phyloP scores from a whole-genome alignment of 2,797 vertebrate species.

The Sandelia bainsii region DNA sequence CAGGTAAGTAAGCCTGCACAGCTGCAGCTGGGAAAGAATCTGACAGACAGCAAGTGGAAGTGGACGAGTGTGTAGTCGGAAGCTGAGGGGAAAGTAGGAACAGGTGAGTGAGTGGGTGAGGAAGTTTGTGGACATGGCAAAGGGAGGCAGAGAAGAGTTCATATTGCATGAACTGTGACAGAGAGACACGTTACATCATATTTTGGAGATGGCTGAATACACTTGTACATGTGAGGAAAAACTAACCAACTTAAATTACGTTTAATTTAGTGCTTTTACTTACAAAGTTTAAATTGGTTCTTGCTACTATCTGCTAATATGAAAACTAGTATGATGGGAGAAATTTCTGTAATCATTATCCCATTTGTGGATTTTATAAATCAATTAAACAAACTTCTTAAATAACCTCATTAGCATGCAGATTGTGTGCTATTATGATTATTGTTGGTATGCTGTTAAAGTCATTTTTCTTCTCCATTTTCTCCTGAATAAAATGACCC shows the following conservation, averaged over 20 bases:
- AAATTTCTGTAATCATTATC: too few relatives aligned
- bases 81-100: background rate
- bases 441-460: conserved; percentile 1
- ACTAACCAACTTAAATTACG: too few relatives aligned
- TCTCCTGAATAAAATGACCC: conserved; percentile 37
- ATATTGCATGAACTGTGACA: background rate
- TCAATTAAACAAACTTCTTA: background rate
- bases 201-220: background rate
- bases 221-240: background rate
- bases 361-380: too few relatives aligned
- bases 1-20: background rate
- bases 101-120: background rate
- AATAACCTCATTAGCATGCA: background rate
- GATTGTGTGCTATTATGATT: background rate
- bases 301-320: too few relatives aligned
- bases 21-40: too few relatives aligned
- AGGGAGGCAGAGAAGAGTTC: background rate
- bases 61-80: too few relatives aligned
- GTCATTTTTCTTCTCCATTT: conserved; percentile 16
- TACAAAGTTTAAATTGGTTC: too few relatives aligned
- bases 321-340: too few relatives aligned
- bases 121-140: background rate
- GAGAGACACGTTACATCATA: background rate
- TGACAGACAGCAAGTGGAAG: too few relatives aligned
- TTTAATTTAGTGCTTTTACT: too few relatives aligned